phyloP scores from a whole-genome alignment of 2,888 invertebrate species.

The Drosophila prolongata region DNA sequence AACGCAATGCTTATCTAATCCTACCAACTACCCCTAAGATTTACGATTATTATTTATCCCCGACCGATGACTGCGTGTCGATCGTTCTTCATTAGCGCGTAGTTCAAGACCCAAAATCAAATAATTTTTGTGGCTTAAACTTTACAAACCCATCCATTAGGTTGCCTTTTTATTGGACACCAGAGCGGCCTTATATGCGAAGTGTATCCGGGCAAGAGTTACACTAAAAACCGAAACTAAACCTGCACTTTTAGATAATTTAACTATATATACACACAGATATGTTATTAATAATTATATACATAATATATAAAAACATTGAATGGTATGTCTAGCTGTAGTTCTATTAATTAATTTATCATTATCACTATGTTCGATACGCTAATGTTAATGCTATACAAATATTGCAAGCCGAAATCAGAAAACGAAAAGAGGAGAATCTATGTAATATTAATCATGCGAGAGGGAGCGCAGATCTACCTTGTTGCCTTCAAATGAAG shows the following conservation, averaged over 20 bases:
- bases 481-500: constrained; percentile 84
- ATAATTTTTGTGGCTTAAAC: not conserved
- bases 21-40: constrained; percentile 6
- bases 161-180: constrained; percentile 54
- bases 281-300: constrained; percentile 28
- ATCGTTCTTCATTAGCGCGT: constrained; percentile 13
- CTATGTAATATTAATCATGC: constrained; percentile 54
- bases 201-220: constrained; percentile 31
- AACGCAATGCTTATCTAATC: constrained; percentile 10
- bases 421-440: constrained; percentile 33
- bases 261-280: constrained; percentile 38
- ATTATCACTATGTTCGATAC: constrained; percentile 41
- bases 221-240: constrained; percentile 38
- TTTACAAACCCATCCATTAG: constrained; percentile 16
- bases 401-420: constrained; percentile 34
- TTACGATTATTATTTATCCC: constrained; percentile 29
- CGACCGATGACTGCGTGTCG: not conserved
- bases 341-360: constrained; percentile 69
- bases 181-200: constrained; percentile 72
- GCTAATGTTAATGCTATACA: constrained; percentile 37
- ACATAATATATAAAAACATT: constrained; percentile 33
- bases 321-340: constrained; percentile 68
- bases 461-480: constrained; percentile 73
- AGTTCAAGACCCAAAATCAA: constrained; percentile 7
- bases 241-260: constrained; percentile 65